Evolutionary conservation across 1,140 invertebrate genomes (phyloP).

Genomic region (Bactericera cockerelli): DNA sequence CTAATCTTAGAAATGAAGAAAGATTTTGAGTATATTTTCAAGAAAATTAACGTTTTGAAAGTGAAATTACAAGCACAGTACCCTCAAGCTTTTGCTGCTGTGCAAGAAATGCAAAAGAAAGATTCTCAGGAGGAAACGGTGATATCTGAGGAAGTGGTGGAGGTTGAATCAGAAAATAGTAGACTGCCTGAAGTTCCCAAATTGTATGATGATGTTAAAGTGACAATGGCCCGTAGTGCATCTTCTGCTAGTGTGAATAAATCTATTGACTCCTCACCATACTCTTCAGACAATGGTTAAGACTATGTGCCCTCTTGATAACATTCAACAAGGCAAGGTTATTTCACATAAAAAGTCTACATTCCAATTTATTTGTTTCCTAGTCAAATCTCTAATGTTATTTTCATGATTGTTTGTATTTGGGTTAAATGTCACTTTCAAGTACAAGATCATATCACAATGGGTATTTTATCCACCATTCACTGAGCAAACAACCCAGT

Average conservation of each 20-base stretch:
- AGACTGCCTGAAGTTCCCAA: constrained; percentile 32
- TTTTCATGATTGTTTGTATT: no score
- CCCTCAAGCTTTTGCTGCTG: constrained; percentile 55
- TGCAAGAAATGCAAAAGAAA: background rate
- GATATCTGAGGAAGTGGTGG: background rate
- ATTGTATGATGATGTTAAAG: constrained; percentile 17
- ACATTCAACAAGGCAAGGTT: no score
- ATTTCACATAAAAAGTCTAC: no score
- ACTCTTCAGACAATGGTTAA: constrained; percentile 34
- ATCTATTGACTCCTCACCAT: constrained; percentile 33
- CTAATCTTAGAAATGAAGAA: constrained; percentile 49
- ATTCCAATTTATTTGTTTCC: no score
- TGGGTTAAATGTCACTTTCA: no score
- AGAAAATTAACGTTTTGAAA: constrained; percentile 50
- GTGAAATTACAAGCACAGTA: constrained; percentile 68
- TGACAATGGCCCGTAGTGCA: no score
- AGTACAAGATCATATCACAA: no score
- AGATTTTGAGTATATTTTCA: constrained; percentile 42
- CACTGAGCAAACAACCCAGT: no score
- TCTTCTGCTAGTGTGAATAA: constrained; percentile 34
- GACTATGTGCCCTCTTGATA: no score
- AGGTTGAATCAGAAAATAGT: background rate
- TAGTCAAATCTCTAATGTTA: no score
- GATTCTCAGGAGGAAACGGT: background rate
- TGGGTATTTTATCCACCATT: no score